Conservation (phyloP, 92 coral and sea anemone species). For the Heteractis magnifica region DNA sequence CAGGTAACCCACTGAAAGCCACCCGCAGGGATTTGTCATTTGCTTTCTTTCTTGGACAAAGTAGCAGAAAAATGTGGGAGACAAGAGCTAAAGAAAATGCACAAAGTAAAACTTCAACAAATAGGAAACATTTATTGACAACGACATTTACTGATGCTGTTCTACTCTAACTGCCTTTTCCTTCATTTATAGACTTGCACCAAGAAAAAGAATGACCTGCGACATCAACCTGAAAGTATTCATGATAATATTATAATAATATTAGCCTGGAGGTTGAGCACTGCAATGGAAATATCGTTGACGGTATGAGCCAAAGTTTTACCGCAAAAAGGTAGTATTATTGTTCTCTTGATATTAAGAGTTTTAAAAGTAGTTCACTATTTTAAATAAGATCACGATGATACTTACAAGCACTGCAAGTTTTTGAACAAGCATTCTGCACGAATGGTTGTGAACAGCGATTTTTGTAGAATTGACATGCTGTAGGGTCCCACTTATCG, state of each 20-base stretch:
- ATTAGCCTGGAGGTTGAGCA: background rate
- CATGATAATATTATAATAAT: background rate
- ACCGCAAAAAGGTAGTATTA: too few relatives aligned
- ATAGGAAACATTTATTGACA: too few relatives aligned
- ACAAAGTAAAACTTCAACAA: too few relatives aligned
- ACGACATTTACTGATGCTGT: too few relatives aligned
- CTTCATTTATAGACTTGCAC: too few relatives aligned
- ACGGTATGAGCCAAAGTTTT: too few relatives aligned
- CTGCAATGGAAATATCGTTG: background rate
- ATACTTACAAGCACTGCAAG: slow-evolving; percentile 38
- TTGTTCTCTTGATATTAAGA: background rate
- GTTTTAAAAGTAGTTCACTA: background rate
- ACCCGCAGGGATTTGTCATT: background rate
- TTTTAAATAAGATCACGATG: too few relatives aligned
- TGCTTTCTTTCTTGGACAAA: background rate
- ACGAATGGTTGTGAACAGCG: background rate
- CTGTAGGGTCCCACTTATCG: slow-evolving; percentile 23
- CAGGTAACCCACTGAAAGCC: background rate
- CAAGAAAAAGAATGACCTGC: background rate
- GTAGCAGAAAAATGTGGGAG: too few relatives aligned
- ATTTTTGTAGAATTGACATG: slow-evolving; percentile 11
- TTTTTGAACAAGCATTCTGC: slow-evolving; percentile 15
- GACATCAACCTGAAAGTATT: background rate
- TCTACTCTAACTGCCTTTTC: too few relatives aligned
- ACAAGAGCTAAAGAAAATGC: too few relatives aligned